phyloP scores from a whole-genome alignment of 53 echinoderm and acorn worm species.

The Glandiceps talaboti region DNA sequence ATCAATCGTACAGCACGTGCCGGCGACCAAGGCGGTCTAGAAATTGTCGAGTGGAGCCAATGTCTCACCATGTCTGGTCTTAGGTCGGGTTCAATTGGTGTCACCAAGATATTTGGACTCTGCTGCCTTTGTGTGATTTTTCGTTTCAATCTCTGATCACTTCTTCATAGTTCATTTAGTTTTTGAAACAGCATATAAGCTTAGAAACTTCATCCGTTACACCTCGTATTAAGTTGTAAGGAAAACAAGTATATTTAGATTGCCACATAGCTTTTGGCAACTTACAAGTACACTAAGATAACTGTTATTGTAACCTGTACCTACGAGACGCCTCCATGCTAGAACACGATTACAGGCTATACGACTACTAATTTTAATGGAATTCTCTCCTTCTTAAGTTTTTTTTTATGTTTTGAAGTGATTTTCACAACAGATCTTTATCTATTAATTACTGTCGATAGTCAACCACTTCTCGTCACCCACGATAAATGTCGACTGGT shows the following conservation, averaged over 20 bases:
- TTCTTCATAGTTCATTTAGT: not conserved
- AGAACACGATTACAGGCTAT: no score
- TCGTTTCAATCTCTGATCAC: not conserved
- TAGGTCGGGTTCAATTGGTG: not conserved
- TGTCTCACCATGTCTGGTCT: not conserved
- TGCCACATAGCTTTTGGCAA: not conserved
- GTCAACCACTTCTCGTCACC: no score
- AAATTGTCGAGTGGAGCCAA: not conserved
- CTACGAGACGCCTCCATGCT: not conserved
- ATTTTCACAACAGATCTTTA: no score
- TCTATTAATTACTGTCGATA: no score
- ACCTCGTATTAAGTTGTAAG: not conserved
- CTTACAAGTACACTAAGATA: not conserved
- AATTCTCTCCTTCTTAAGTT: no score
- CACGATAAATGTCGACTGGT: not conserved
- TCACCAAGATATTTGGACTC: not conserved
- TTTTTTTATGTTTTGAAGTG: no score
- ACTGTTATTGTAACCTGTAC: not conserved
- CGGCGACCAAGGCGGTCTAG: not conserved
- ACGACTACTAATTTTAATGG: no score
- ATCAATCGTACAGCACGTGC: not conserved
- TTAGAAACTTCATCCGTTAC: not conserved
- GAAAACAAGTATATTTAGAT: not conserved
- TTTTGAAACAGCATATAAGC: not conserved
- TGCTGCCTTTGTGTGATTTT: not conserved